Conservation (phyloP, 2,888 invertebrate species). For the Hypselothyrea guttata region DNA sequence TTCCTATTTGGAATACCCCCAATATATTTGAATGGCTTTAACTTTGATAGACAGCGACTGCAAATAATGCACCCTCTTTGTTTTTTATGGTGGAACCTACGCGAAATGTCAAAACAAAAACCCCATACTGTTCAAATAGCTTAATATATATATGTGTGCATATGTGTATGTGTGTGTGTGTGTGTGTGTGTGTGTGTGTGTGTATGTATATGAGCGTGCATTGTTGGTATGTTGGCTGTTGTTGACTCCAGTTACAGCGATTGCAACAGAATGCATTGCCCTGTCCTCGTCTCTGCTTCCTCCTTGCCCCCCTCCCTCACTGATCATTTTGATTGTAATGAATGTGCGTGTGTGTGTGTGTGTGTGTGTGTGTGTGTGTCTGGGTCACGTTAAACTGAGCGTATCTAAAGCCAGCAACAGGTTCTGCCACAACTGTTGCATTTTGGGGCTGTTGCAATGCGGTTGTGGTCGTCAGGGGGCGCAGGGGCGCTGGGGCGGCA, state of each 20-base stretch:
- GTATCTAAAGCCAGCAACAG: conserved; percentile 5
- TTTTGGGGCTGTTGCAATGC: conserved; percentile 46
- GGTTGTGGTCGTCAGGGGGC: conserved; percentile 37
- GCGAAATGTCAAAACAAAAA: not conserved
- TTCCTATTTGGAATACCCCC: too few relatives aligned
- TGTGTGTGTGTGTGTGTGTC: conserved; percentile 1
- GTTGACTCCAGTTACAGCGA: not conserved
- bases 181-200: too few relatives aligned
- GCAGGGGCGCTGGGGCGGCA: too few relatives aligned
- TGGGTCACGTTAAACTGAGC: conserved; percentile 11
- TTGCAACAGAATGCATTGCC: not conserved
- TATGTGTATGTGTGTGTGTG: not conserved
- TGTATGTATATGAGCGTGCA: too few relatives aligned
- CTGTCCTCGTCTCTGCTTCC: too few relatives aligned
- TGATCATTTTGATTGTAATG: not conserved
- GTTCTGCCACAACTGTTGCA: conserved; percentile 22
- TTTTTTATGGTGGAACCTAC: too few relatives aligned
- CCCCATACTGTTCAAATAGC: conserved; percentile 22
- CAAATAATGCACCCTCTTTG: not conserved
- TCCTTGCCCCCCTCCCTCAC: too few relatives aligned
- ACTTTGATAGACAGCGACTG: too few relatives aligned
- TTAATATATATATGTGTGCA: conserved; percentile 1
- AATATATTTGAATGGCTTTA: too few relatives aligned
- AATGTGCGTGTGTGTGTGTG: conserved; percentile 1
- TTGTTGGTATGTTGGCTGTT: too few relatives aligned